Percentiles rank a stretch among this genome's conserved stretches.
Evolutionary conservation across 2,888 invertebrate genomes (phyloP).

Genomic region (Punctoribates punctum): DNA sequence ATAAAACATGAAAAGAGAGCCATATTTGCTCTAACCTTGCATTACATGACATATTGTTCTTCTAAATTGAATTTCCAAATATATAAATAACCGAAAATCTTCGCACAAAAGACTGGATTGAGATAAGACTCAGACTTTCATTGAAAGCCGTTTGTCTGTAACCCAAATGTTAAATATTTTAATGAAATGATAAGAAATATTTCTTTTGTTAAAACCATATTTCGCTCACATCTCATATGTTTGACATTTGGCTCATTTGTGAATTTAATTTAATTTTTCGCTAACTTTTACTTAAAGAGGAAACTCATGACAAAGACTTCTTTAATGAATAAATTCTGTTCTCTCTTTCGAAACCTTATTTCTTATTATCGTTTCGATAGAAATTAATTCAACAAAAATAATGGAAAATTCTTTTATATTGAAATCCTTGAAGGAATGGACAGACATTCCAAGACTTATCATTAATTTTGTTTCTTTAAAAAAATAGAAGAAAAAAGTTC

Average conservation of each 20-base stretch:
- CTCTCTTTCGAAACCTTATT: background rate
- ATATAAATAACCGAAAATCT: background rate
- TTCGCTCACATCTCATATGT: background rate
- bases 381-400: background rate
- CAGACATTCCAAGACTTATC: background rate
- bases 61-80: conserved; percentile 11
- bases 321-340: background rate
- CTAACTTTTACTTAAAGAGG: background rate
- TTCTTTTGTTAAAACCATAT: background rate
- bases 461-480: background rate
- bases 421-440: conserved; percentile 12
- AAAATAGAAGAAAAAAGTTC: background rate
- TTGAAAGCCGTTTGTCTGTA: background rate
- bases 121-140: background rate
- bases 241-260: conserved; percentile 33
- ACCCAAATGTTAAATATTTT: background rate
- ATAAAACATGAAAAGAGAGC: background rate
- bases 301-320: conserved; percentile 11
- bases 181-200: conserved; percentile 7
- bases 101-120: background rate
- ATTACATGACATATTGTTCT: conserved; percentile 5
- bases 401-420: background rate
- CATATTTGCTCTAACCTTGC: background rate
- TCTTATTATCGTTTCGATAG: background rate
- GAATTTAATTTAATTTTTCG: conserved; percentile 16